Evolutionary conservation across 1,140 invertebrate genomes (phyloP), one percentile per base, ranked within the genome.

Genomic region (Cepaea nemoralis): DNA sequence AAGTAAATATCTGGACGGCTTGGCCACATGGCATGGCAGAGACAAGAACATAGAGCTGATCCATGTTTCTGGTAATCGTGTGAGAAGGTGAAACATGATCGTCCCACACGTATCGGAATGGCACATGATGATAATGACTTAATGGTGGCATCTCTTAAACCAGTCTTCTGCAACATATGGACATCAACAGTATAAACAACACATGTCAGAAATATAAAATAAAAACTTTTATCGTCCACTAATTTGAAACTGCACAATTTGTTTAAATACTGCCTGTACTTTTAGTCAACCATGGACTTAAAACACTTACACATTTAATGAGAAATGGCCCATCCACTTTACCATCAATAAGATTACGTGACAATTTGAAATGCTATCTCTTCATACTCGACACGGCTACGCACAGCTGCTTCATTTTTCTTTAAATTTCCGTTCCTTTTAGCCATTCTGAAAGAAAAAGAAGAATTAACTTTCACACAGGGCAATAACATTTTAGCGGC

Each of bases 351-450:
- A 80, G 69, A 10, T 80, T 80, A 42, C n/a, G 71, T 71, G 22
- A 80, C 78, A 59, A 80, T 80, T 31, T 45, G 67, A 80, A 80
- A 80, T 71, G 78, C 78, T 55, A 33, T 80, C 42, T 80, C 69
- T 40, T 80, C 78, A 73, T 69, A 80, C 37, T 71, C 42, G 1
- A 80, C 78, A 27, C 69, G 40, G 10, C 31, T 50, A 27, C 66
- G 27, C 2, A 80, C 39, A 19, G 78, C 59, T 39, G 31, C 6
- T 73, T 80, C 67, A 37, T 48, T 22, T 14, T 39, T 73, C 39
- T 80, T 50, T 22, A 80, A 33, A 2, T 80, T 71, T 35, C 73
- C 48, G 37, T 2, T 42, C 5, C 22, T 78, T 14, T 27, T 50
- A 59, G 33, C 75, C 48, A 77, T 77, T 0, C 55, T 66, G 16